These are phyloP conservation scores for Caenorhabditis sinica DNA, from an alignment of 2,888 invertebrate genomes.

Conservation along the genomic window DNA sequence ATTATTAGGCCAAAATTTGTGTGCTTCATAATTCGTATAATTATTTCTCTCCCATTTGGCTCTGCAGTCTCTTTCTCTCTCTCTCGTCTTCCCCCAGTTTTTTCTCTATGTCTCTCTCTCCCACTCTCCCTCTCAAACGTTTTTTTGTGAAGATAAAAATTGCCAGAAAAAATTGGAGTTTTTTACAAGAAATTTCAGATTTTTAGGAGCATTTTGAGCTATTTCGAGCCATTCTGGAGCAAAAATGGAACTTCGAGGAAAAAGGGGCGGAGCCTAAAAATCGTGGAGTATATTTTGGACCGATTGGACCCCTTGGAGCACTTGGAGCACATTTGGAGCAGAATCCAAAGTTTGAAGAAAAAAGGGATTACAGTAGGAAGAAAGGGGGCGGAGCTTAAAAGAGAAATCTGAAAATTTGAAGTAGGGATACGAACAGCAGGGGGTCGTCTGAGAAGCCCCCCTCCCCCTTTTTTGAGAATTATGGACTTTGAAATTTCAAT, in stretches of 20 bases:
- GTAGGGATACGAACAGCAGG: neutral
- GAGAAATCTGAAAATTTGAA: neutral
- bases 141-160: neutral
- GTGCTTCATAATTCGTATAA: neutral
- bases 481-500: neutral
- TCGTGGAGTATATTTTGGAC: no score
- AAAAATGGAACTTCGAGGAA: no score
- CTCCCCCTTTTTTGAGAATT: no score
- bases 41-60: slow-evolving; percentile 1
- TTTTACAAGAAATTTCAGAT: neutral
- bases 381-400: slow-evolving; percentile 6
- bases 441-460: no score
- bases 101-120: neutral
- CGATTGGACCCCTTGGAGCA: no score
- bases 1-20: no score
- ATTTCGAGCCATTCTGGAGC: no score
- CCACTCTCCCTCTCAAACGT: slow-evolving; percentile 9
- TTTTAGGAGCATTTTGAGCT: neutral
- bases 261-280: no score
- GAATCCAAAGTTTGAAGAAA: neutral
- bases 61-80: neutral
- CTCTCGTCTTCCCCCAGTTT: slow-evolving; percentile 6
- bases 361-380: neutral
- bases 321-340: neutral
- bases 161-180: neutral